A percentile compares a stretch with the other conserved stretches of the same genome.
Conservation (phyloP, 2,113 vertebrate genomes). For the Dolichotis patagonum region DNA sequence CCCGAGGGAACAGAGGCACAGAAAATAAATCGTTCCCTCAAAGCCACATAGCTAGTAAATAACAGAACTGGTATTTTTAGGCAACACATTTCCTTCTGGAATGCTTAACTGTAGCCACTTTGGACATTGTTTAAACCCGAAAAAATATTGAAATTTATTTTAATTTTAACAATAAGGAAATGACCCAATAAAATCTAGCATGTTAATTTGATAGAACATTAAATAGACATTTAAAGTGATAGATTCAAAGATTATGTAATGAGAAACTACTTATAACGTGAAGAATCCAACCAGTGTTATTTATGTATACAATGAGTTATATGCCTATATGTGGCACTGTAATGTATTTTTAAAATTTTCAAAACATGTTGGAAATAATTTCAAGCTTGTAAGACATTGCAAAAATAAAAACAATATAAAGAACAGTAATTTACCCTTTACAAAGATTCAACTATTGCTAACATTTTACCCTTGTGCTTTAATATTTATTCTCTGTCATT, state of each 20-base stretch:
- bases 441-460: neutral
- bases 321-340: neutral
- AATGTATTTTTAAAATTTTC: slow-evolving; percentile 13
- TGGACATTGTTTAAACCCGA: slow-evolving; percentile 29
- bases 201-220: slow-evolving; percentile 3
- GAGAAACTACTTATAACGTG: neutral
- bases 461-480: slow-evolving; percentile 17
- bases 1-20: neutral
- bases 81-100: neutral
- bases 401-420: neutral
- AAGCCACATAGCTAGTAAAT: neutral
- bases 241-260: slow-evolving; percentile 32
- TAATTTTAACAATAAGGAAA: slow-evolving; percentile 51
- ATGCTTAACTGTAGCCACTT: neutral
- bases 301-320: neutral
- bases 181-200: neutral
- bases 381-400: neutral
- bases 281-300: neutral
- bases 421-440: neutral
- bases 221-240: slow-evolving; percentile 8
- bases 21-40: slow-evolving; percentile 4
- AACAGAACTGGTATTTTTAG: neutral
- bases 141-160: slow-evolving; percentile 22
- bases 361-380: slow-evolving; percentile 52
- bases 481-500: slow-evolving; percentile 14